Base-by-base conservation (phyloP, 2,888 invertebrate species). In the Amblyteles armatorius region DNA sequence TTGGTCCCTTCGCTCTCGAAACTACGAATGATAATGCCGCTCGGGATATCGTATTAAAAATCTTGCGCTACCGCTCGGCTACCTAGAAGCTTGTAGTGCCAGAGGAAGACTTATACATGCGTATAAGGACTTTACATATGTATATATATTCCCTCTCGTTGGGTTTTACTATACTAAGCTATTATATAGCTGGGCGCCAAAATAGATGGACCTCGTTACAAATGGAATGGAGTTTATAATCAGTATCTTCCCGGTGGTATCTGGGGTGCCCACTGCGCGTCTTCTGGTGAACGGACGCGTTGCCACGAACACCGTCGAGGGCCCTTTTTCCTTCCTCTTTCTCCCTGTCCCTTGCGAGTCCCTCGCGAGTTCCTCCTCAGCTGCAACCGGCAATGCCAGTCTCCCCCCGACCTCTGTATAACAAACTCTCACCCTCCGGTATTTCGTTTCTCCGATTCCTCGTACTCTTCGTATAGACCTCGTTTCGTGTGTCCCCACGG, bases 151-250 rank as follows among this genome's bases (percentile, higher is more conserved):
- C 65, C 63, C 67, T 69, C 63, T 72, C 57, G 22, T 79, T 73
- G 16, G 72, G 79, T 80, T 48, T 80, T 63, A 67, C 76, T 36
- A 26, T 26, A 33, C 36, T 55, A 26, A 11, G 44, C 67, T 60
- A 76, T 67, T 74, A 52, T 52, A 72, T 71, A 79, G 79, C 87
- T 87, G 91, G 91, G 91, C 92, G 93, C 92, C 92, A 91, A 93
- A 93, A 93, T 93, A 93, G 92, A 93, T 93, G 93, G 92, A 92
- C 89, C 93, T 93, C 92, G 93, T 93, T 93, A 93, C 93, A 93
- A 93, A 93, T 93, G 93, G 91, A 93, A 93, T 93, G 93, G 93
- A 93, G 91, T 93, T 93, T 92, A 93, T 93, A 93, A 93, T 93
- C 92, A 90, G 92, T 93, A 93, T 93, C 93, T 93, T 90, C 86